These are phyloP conservation scores for Nomada goodeniana DNA, from an alignment of 2,888 invertebrate genomes.

Conservation along the genomic window DNA sequence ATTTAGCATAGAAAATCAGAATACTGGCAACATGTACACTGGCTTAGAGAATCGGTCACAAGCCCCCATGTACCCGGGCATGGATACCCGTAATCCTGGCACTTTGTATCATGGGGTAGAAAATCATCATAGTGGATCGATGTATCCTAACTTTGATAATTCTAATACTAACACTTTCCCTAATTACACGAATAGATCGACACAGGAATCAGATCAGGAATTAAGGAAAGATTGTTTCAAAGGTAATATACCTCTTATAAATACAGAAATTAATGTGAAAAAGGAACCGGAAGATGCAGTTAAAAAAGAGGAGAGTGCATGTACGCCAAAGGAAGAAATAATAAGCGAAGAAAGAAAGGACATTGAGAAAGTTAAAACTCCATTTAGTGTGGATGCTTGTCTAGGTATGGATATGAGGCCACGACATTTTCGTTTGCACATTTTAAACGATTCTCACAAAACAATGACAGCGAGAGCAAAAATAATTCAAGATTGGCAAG, in stretches of 20 bases:
- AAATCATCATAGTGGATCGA: constrained; percentile 66
- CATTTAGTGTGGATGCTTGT: constrained; percentile 79
- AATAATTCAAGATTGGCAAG: constrained; percentile 94
- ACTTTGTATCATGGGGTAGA: constrained; percentile 72
- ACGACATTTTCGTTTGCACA: constrained; percentile 94
- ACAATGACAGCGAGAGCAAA: constrained; percentile 94
- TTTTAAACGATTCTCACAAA: constrained; percentile 97
- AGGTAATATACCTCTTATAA: constrained; percentile 50
- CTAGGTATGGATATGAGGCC: constrained; percentile 85
- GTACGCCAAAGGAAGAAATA: constrained; percentile 71
- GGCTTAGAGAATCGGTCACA: constrained; percentile 69
- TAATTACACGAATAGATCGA: constrained; percentile 64
- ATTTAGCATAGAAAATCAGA: constrained; percentile 70
- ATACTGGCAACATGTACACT: constrained; percentile 62
- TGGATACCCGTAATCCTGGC: constrained; percentile 69
- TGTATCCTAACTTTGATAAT: constrained; percentile 73
- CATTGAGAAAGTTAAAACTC: constrained; percentile 77
- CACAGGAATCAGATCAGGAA: constrained; percentile 68
- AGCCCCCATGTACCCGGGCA: constrained; percentile 67
- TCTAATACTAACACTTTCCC: constrained; percentile 56
- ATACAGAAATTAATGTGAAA: constrained; percentile 73
- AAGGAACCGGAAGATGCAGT: constrained; percentile 73
- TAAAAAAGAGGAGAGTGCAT: constrained; percentile 71
- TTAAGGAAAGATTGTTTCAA: constrained; percentile 73
- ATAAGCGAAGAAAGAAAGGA: constrained; percentile 74